Percentiles rank a stretch among this genome's conserved stretches.
Evolutionary conservation across 2,888 invertebrate genomes (phyloP).

Genomic region (Eupithecia subfuscata): DNA sequence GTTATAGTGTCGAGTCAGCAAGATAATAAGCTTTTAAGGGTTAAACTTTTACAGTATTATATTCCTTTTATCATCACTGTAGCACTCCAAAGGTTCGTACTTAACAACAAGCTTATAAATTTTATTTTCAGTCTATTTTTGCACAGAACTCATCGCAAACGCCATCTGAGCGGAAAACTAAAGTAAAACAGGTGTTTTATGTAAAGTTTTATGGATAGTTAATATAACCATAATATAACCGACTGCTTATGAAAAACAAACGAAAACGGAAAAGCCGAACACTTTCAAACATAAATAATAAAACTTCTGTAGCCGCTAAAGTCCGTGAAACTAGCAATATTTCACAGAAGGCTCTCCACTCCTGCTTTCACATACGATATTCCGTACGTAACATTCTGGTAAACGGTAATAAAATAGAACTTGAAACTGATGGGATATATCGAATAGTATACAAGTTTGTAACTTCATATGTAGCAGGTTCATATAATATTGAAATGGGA

Average conservation of each 20-base stretch:
- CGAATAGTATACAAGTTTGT: background rate
- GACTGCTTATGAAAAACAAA: conserved; percentile 14
- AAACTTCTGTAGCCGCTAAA: conserved; percentile 35
- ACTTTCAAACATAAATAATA: conserved; percentile 40
- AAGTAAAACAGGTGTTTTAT: background rate
- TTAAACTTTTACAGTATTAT: background rate
- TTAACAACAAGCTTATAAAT: background rate
- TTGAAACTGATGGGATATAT: conserved; percentile 11
- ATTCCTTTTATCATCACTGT: background rate
- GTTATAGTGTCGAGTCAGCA: background rate
- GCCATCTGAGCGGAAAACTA: background rate
- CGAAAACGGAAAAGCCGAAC: conserved; percentile 28
- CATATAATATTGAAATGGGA: background rate
- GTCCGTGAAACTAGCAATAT: conserved; percentile 41
- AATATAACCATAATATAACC: conserved; percentile 1
- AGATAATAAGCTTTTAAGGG: background rate
- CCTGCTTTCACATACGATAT: conserved; percentile 39
- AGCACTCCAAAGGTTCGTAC: background rate
- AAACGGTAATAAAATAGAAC: conserved; percentile 33
- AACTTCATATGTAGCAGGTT: background rate
- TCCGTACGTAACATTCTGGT: conserved; percentile 29
- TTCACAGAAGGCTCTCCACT: conserved; percentile 36
- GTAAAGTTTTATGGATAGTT: background rate
- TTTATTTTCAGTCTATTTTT: background rate
- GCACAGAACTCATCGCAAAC: background rate